These are phyloP conservation scores for Laticauda colubrina DNA, from an alignment of 2,113 vertebrate genomes.

Conservation along the genomic window DNA sequence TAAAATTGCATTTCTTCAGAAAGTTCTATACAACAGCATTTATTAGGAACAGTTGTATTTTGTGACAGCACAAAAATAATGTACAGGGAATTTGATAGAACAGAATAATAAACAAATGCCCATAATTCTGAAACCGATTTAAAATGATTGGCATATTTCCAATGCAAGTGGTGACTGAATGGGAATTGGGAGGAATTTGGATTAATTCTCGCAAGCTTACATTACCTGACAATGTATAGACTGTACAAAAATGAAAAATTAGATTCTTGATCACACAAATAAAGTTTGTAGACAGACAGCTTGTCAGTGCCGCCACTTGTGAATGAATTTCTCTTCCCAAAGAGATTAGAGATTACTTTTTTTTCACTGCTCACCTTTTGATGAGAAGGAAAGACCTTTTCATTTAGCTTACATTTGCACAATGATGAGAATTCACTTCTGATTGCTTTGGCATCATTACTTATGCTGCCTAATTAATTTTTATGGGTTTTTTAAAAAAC, in stretches of 20 bases:
- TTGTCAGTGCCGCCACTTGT: neutral
- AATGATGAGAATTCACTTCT: neutral
- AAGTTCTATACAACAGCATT: neutral
- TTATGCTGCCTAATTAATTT: neutral
- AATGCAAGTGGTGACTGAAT: neutral
- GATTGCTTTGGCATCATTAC: neutral
- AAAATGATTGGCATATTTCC: neutral
- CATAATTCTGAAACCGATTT: neutral
- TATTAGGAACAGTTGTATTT: neutral
- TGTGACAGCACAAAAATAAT: neutral
- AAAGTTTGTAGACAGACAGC: neutral
- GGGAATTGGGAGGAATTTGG: neutral
- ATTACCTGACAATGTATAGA: neutral
- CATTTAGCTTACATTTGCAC: neutral
- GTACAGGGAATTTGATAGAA: neutral
- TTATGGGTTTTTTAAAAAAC: neutral
- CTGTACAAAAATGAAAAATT: neutral
- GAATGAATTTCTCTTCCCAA: neutral
- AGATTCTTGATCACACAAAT: neutral
- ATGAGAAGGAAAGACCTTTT: neutral
- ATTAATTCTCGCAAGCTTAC: neutral
- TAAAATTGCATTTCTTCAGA: neutral
- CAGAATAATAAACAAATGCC: neutral
- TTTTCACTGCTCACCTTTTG: neutral
- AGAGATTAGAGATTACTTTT: neutral